Evolutionary conservation across 2,113 vertebrate genomes (phyloP), one percentile per base, ranked within the genome.

Genomic region (Channa argus): DNA sequence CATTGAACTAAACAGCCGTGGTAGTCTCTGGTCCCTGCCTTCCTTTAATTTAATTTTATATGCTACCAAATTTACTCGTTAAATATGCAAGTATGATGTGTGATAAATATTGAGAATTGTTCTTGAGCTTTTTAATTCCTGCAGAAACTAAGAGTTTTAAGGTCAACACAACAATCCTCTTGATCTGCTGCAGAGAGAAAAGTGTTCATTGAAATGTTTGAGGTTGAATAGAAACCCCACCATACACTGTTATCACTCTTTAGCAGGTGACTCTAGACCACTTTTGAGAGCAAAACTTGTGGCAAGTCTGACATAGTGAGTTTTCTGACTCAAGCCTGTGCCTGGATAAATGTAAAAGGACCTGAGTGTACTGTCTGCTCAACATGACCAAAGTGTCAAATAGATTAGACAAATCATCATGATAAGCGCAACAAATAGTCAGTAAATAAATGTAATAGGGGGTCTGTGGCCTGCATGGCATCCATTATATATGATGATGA

Each of bases 191-290:
- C 44, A 46, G 53, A 71, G 60, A 71, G 66, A 71, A 59, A 61
- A 69, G 1, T 1, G 3, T n/a, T 64, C 58, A 74, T 58, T 87
- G 72, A 89, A 90, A 87, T 78, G 78, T n/a, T n/a, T 75, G 66
- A 59, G 69, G 81, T 73, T 86, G 62, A 88, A 83, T 80, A 65
- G 72, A 73, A 65, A 62, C 61, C 79, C 82, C 71, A 58, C 68
- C 52, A 39, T 66, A 62, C 43, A 41, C 68, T 65, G 79, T 89
- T 89, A 91, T 91, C 88, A 77, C 70, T 45, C 68, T 61, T 72
- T 77, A 74, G 87, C 87, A 89, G 86, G 83, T 85, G 89, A 55
- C 78, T 81, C 63, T 8, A 10, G 87, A 88, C 80, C 90, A 86
- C 86, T 88, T 83, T 61, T 77, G 79, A 88, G 87, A 91, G 80